A percentile compares a stretch with the other conserved stretches of the same genome.
Conservation (phyloP, 2,888 invertebrate genomes). For the Bimastos eiseni region DNA sequence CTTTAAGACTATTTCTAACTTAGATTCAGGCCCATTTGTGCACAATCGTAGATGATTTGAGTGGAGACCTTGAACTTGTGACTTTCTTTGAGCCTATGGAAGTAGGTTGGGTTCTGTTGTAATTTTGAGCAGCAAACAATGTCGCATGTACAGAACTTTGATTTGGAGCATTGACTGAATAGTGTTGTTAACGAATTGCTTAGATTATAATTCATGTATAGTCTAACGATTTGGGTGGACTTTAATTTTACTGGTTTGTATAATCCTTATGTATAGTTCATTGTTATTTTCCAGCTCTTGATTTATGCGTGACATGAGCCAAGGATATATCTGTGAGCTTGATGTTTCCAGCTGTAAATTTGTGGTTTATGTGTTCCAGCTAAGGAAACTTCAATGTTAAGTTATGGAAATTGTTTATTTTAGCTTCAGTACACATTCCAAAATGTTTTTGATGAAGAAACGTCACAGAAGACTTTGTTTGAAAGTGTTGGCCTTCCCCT, state of each 20-base stretch:
- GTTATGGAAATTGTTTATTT: background rate
- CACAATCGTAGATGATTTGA: background rate
- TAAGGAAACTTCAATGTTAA: background rate
- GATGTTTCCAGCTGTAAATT: background rate
- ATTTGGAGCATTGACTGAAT: no score
- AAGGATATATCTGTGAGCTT: background rate
- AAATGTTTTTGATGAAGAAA: conserved; percentile 79
- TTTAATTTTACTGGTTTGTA: background rate
- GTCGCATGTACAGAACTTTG: no score
- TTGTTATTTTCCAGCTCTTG: no score
- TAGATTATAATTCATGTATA: no score
- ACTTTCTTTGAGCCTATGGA: no score
- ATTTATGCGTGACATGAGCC: background rate
- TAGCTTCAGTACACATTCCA: conserved; percentile 69
- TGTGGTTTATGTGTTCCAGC: background rate
- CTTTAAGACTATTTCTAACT: background rate
- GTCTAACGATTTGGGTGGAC: no score
- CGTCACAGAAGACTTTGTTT: conserved; percentile 82
- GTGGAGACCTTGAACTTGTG: background rate
- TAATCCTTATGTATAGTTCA: background rate
- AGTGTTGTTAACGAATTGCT: no score
- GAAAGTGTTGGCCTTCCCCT: conserved; percentile 81
- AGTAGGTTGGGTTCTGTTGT: no score
- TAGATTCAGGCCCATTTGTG: background rate
- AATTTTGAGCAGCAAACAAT: no score